Evolutionary conservation across 2,888 invertebrate genomes (phyloP), one percentile per base, ranked within the genome.

Genomic region (Morpho deidamia): DNA sequence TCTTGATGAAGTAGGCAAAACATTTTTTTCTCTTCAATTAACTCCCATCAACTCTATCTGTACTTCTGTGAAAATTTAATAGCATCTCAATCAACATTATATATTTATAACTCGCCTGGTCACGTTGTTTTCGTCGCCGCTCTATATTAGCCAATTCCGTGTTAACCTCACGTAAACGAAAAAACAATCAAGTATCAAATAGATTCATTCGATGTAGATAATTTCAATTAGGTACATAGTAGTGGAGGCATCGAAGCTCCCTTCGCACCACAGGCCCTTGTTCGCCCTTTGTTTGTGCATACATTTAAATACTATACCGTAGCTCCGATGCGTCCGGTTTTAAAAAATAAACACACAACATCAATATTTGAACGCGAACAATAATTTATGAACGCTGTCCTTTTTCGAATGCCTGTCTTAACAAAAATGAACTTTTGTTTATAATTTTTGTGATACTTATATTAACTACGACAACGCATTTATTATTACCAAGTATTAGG

Each of bases 211-310:
- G 62, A 35, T 42, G 69, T 69, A 64, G 71, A 68, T 70, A 67
- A 75, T 76, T 81, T 85, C 86, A 84, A 87, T 88, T 86, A 88
- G 83, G 76, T 75, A 73, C 76, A 78, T 80, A 78, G 76, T 73
- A 72, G 80, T 73, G 69, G 77, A 71, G 63, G 70, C 71, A 68
- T 10, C 39, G 67, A 70, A 70, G 72, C 74, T 76, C 72, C 83
- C 81, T 83, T 83, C 83, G 81, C 83, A 76, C 80, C 71, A 76
- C 67, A 63, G 60, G 67, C 66, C 69, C 75, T 73, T 55, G 62
- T 60, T 63, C 70, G 75, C 75, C 83, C 78, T 83, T 86, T 88
- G 86, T 88, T 88, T 87, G 85, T 74, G 76, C 76, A 85, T 78
- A 85, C 83, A 87, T 86, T 84, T 83, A 83, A 85, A 86, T 86